These are phyloP conservation scores for Otis tarda DNA, from an alignment of 2,113 vertebrate species.

Conservation along the genomic window DNA sequence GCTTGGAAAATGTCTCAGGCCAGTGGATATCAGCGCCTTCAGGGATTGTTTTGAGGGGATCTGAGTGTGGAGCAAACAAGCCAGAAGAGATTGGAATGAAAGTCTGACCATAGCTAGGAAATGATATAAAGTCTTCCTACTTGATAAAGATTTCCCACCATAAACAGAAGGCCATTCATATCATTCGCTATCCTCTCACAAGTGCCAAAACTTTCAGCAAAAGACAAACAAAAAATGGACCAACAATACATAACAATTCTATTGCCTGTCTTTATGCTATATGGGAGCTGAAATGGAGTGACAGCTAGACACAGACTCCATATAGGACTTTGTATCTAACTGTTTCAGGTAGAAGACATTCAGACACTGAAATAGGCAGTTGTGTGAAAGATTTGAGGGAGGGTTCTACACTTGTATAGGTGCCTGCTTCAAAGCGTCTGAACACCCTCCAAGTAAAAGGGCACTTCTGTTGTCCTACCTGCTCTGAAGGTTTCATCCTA, in stretches of 20 bases:
- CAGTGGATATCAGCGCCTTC: not conserved
- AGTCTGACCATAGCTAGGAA: slow-evolving; percentile 4
- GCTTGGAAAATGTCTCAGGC: not conserved
- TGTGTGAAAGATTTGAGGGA: not conserved
- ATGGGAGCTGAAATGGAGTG: not conserved
- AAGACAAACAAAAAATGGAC: not conserved
- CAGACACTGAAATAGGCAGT: not conserved
- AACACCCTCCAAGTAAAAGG: not conserved
- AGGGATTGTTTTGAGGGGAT: not conserved
- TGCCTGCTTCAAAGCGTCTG: not conserved
- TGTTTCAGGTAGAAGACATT: not conserved
- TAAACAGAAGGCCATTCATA: not conserved
- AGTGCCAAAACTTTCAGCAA: not conserved
- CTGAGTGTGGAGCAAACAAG: not conserved
- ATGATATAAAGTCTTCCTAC: not conserved
- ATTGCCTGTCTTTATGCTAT: not conserved
- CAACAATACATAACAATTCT: not conserved
- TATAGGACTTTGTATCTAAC: not conserved
- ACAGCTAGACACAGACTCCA: not conserved
- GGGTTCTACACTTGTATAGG: not conserved
- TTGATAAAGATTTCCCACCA: not conserved
- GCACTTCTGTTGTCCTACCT: not conserved
- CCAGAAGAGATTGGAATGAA: not conserved
- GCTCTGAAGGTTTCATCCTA: not conserved
- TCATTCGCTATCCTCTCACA: not conserved